A percentile compares a stretch with the other conserved stretches of the same genome.
phyloP scores from a whole-genome alignment of 2,113 vertebrate genomes.

The Campylomormyrus tamandua region DNA sequence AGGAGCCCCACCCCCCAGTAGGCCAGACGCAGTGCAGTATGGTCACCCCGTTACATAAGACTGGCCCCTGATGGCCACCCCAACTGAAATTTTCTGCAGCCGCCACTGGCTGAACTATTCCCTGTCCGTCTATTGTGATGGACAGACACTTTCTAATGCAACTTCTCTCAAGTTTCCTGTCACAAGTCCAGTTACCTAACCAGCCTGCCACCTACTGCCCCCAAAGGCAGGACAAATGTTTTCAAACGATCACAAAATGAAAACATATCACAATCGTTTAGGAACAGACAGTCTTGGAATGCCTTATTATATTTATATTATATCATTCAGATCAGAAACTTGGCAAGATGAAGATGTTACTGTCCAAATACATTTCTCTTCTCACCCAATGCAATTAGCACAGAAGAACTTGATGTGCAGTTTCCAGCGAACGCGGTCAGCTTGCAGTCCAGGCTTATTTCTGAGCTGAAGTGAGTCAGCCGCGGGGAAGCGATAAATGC shows the following conservation, averaged over 20 bases:
- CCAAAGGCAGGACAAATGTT: not conserved
- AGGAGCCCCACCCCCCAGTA: not conserved
- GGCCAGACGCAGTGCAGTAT: not conserved
- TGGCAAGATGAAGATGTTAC: slow-evolving; percentile 10
- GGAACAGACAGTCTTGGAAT: slow-evolving; percentile 17
- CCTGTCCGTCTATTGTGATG: not conserved
- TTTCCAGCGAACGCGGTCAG: not conserved
- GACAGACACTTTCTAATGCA: not conserved
- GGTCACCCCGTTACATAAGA: not conserved
- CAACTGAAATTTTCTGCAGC: not conserved
- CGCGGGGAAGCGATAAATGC: not conserved
- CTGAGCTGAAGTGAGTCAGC: slow-evolving; percentile 1
- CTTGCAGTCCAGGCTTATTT: not conserved
- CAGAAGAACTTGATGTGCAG: slow-evolving; percentile 9
- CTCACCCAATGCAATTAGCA: slow-evolving; percentile 14
- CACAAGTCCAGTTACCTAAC: slow-evolving; percentile 13
- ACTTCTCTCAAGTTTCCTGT: not conserved
- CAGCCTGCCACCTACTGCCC: not conserved
- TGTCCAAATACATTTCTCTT: slow-evolving; percentile 13
- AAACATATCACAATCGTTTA: not conserved
- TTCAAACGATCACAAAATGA: not conserved
- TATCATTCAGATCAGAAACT: slow-evolving; percentile 15
- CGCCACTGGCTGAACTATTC: not conserved
- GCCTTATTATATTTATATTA: slow-evolving; percentile 16
- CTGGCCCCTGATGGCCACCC: not conserved